Conservation (phyloP, 2,797 vertebrate species). For the Onychomys leucogaster region DNA sequence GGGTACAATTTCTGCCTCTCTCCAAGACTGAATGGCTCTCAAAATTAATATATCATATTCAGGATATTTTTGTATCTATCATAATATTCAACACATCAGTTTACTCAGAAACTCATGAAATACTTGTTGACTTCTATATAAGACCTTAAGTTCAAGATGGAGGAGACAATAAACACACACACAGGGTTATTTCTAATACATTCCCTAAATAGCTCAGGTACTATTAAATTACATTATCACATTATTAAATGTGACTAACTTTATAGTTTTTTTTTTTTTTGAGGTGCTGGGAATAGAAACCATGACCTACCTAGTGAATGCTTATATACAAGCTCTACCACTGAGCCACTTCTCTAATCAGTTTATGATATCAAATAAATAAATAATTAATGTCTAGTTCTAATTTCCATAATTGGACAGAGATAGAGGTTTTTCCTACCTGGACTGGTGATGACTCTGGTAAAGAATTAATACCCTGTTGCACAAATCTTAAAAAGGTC, state of each 20-base stretch:
- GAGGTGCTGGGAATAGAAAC: not conserved
- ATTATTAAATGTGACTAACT: not conserved
- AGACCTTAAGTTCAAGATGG: slow-evolving; percentile 29
- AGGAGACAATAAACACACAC: not conserved
- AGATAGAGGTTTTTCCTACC: not conserved
- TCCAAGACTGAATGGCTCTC: not conserved
- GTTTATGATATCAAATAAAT: not conserved
- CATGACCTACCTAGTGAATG: not conserved
- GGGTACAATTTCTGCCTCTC: slow-evolving; percentile 9
- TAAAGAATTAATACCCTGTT: not conserved
- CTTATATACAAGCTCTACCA: not conserved
- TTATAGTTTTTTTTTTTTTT: not conserved
- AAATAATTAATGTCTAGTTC: not conserved
- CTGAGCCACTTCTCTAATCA: not conserved
- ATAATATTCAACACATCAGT: not conserved
- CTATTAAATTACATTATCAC: not conserved
- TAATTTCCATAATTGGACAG: not conserved
- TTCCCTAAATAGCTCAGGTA: not conserved
- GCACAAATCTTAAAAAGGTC: too few species aligned
- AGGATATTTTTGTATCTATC: not conserved
- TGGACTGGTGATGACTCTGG: not conserved
- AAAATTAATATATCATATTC: not conserved
- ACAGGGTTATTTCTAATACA: not conserved
- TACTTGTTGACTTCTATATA: slow-evolving; percentile 12
- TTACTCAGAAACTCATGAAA: slow-evolving; percentile 12